Conservation (phyloP, 35 echinoderm and acorn worm species). For the Apostichopus californicus region DNA sequence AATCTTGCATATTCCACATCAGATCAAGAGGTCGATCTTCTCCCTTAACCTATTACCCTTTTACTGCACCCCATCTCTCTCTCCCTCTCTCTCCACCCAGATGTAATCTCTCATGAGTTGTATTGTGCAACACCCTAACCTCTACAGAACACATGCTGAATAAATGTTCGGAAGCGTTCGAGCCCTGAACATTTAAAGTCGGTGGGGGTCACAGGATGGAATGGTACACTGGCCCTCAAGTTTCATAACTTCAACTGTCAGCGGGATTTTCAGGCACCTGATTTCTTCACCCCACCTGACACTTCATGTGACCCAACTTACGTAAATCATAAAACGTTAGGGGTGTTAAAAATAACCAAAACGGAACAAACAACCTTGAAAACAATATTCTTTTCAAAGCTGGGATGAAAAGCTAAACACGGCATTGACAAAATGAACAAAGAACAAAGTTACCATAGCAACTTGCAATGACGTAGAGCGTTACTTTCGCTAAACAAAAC, state of each 20-base stretch:
- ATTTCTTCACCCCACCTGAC: conserved; percentile 28
- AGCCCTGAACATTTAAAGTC: neutral
- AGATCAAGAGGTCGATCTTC: too few relatives aligned
- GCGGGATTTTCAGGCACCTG: neutral
- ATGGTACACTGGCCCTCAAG: conserved; percentile 3
- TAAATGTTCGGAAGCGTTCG: too few relatives aligned
- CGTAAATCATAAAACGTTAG: neutral
- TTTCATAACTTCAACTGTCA: neutral
- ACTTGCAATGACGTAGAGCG: neutral
- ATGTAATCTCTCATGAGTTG: too few relatives aligned
- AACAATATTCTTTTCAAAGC: neutral
- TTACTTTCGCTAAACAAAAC: neutral
- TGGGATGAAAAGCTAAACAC: neutral
- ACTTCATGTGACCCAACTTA: conserved; percentile 9
- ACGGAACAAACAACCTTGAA: neutral
- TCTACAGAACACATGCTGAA: too few relatives aligned
- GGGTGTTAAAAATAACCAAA: neutral
- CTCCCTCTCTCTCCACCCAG: too few relatives aligned
- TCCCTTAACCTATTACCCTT: too few relatives aligned
- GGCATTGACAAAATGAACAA: neutral
- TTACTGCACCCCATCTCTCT: too few relatives aligned
- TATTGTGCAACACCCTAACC: too few relatives aligned
- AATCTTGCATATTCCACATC: too few relatives aligned
- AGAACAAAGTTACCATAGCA: neutral
- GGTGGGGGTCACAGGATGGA: neutral